Evolutionary conservation across 1,140 invertebrate species (phyloP).

Genomic region (Hyphantria cunea): DNA sequence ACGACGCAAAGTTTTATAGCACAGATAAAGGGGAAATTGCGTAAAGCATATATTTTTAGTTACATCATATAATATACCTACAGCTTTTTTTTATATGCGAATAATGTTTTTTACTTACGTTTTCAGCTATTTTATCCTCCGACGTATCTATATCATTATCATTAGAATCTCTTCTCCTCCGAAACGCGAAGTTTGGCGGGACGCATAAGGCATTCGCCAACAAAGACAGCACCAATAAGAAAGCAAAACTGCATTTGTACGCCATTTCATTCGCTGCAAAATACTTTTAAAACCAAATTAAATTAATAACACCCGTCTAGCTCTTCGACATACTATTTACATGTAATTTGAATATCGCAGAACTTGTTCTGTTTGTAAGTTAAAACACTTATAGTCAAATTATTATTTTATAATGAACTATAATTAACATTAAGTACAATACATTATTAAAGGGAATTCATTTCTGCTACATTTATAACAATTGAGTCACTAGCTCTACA

Average conservation of each 20-base stretch:
- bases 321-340: conserved; percentile 7
- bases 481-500: too few relatives aligned
- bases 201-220: conserved; percentile 48
- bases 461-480: too few relatives aligned
- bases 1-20: too few relatives aligned
- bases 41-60: too few relatives aligned
- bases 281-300: background rate
- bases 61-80: too few relatives aligned
- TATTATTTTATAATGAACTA: background rate
- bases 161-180: conserved; percentile 8
- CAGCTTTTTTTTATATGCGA: too few relatives aligned
- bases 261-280: conserved; percentile 39
- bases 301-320: background rate
- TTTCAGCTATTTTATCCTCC: too few relatives aligned
- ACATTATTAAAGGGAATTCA: background rate
- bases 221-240: conserved; percentile 38
- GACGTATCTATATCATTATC: conserved; percentile 28
- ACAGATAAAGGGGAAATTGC: too few relatives aligned
- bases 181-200: conserved; percentile 21
- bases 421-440: background rate
- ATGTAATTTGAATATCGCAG: conserved; percentile 21
- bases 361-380: conserved; percentile 12
- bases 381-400: background rate
- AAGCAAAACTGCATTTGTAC: conserved; percentile 34
- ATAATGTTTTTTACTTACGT: too few relatives aligned